Percentiles rank a stretch among this genome's conserved stretches.
Conservation (phyloP, 2,797 vertebrate genomes). For the Centroberyx gerrardi region DNA sequence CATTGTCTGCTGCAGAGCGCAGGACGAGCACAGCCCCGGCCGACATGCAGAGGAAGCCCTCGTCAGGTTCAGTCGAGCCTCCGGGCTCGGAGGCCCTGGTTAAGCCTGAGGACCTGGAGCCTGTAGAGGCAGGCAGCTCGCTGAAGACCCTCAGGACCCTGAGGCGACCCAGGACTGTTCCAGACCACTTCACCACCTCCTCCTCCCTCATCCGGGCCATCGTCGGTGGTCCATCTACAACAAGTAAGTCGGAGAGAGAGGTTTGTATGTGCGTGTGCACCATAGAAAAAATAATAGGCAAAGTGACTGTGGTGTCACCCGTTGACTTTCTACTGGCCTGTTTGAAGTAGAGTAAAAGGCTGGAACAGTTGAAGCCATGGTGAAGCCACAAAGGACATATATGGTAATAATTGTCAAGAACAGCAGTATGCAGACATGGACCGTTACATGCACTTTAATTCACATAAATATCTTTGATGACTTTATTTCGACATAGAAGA, state of each 20-base stretch:
- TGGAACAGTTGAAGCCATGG: too few relatives aligned
- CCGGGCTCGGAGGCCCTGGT: slow-evolving; percentile 52
- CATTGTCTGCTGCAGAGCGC: slow-evolving; percentile 63
- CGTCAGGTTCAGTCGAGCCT: slow-evolving; percentile 2
- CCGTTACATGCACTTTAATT: too few relatives aligned
- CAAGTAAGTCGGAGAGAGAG: slow-evolving; percentile 78
- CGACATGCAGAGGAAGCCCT: slow-evolving; percentile 20
- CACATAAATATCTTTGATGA: too few relatives aligned
- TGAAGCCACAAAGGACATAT: too few relatives aligned
- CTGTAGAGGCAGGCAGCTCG: slow-evolving; percentile 74
- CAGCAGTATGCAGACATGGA: too few relatives aligned
- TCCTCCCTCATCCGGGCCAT: slow-evolving; percentile 85
- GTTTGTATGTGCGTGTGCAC: background rate
- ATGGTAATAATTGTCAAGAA: too few relatives aligned
- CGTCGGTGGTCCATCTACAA: slow-evolving; percentile 59
- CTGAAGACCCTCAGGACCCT: slow-evolving; percentile 81
- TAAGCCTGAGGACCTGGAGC: slow-evolving; percentile 81
- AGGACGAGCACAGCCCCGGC: slow-evolving; percentile 52
- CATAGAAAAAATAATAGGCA: background rate
- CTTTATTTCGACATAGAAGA: too few relatives aligned
- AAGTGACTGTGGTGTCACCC: too few relatives aligned
- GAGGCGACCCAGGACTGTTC: slow-evolving; percentile 63
- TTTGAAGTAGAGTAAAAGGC: too few relatives aligned
- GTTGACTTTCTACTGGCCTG: too few relatives aligned
- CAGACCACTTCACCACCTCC: slow-evolving; percentile 82